Evolutionary conservation across 2,113 vertebrate species (phyloP).

Genomic region (Ctenodactylus gundi): DNA sequence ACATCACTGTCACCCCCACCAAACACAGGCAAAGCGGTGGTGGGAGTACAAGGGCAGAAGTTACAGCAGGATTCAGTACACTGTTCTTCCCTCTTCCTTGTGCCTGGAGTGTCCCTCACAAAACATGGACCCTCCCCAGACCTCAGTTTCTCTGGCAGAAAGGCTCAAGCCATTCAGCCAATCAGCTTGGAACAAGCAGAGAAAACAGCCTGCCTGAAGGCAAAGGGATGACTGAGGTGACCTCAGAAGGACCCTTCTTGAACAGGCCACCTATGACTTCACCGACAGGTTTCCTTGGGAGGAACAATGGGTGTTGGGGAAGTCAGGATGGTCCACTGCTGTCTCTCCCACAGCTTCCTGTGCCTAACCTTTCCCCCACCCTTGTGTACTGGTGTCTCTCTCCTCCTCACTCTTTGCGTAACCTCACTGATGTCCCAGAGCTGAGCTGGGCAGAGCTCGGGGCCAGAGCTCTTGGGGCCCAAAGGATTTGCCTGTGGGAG

Average conservation of each 20-base stretch:
- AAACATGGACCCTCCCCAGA: not conserved
- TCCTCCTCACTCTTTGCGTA: constrained; percentile 53
- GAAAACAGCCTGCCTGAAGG: not conserved
- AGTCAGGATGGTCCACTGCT: not conserved
- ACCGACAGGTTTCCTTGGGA: constrained; percentile 59
- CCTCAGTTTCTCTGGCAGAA: constrained; percentile 7
- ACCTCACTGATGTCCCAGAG: not conserved
- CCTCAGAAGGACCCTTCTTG: constrained; percentile 34
- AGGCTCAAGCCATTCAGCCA: not conserved
- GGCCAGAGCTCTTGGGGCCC: not conserved
- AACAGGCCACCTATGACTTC: constrained; percentile 17
- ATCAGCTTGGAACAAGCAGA: not conserved
- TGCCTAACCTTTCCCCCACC: constrained; percentile 50
- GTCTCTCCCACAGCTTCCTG: constrained; percentile 57
- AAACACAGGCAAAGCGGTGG: constrained; percentile 32
- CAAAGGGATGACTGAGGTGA: not conserved
- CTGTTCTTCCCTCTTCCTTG: not conserved
- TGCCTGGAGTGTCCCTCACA: not conserved
- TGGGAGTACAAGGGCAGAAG: constrained; percentile 19
- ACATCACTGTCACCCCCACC: constrained; percentile 60
- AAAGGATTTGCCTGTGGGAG: not conserved
- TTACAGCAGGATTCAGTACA: not conserved
- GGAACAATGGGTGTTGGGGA: constrained; percentile 37
- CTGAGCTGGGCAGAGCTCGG: not conserved
- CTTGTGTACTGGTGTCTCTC: not conserved